These are phyloP conservation scores for Pollenia amentaria DNA, from an alignment of 2,888 invertebrate species.

Conservation along the genomic window DNA sequence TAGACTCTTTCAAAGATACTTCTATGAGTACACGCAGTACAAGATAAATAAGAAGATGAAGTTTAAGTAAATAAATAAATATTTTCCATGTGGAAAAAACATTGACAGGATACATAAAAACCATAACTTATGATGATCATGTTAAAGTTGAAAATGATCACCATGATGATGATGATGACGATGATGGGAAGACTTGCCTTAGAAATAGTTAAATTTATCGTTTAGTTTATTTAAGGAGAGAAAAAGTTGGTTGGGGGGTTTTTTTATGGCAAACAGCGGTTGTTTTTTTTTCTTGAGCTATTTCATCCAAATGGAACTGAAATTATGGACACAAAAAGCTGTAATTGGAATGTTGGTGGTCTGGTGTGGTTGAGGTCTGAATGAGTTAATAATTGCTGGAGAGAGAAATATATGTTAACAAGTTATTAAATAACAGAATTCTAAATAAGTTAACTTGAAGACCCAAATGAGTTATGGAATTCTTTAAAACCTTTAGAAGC, in stretches of 20 bases:
- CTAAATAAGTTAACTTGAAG: background rate
- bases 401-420: conserved; percentile 42
- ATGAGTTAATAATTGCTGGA: background rate
- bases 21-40: too few species aligned
- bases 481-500: background rate
- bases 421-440: conserved; percentile 44
- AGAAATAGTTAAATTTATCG: conserved; percentile 40
- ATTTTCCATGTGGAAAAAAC: conserved; percentile 35
- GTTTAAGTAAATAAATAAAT: conserved; percentile 33
- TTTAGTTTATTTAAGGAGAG: background rate
- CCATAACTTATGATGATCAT: conserved; percentile 56
- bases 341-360: conserved; percentile 59
- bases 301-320: background rate
- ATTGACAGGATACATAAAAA: conserved; percentile 65
- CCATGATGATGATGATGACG: background rate
- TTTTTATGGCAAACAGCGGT: conserved; percentile 41
- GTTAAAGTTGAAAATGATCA: background rate
- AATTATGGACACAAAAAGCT: conserved; percentile 19
- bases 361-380: conserved; percentile 16
- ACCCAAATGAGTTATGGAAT: background rate
- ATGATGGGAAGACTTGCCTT: conserved; percentile 39
- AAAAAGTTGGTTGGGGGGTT: conserved; percentile 11
- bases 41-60: background rate
- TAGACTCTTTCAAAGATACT: too few species aligned
- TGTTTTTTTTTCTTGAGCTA: background rate